A percentile compares a stretch with the other conserved stretches of the same genome.
Conservation (phyloP, 2,113 vertebrate genomes). For the Orientallactaga bullata region DNA sequence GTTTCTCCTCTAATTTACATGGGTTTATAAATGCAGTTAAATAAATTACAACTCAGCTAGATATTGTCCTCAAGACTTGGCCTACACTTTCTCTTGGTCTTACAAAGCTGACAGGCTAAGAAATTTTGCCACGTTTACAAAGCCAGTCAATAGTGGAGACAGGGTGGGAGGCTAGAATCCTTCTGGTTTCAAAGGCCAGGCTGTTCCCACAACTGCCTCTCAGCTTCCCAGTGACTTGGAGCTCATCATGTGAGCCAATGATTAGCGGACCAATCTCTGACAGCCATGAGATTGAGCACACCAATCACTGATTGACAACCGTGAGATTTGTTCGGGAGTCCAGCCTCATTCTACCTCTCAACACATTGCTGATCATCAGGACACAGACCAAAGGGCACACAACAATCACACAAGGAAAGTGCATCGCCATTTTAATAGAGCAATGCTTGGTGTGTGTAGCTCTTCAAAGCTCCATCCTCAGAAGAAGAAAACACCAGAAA, state of each 20-base stretch:
- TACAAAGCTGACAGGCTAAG: neutral
- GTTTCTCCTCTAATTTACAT: neutral
- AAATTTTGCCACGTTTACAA: neutral
- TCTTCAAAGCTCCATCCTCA: neutral
- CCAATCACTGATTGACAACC: neutral
- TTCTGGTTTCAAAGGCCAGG: neutral
- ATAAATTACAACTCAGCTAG: neutral
- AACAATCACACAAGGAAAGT: neutral
- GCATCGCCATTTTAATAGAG: accelerated
- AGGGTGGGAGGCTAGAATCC: neutral
- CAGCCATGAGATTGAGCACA: neutral
- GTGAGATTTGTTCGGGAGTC: neutral
- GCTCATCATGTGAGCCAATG: neutral
- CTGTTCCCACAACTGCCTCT: neutral
- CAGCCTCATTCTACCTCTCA: neutral
- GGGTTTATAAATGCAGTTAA: neutral
- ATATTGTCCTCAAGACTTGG: neutral
- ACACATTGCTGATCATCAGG: neutral
- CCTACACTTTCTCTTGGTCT: neutral
- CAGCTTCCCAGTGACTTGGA: neutral
- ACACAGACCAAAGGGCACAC: accelerated
- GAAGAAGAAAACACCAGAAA: neutral
- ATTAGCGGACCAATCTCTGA: neutral
- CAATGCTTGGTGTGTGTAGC: neutral
- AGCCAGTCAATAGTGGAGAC: neutral